phyloP scores from a whole-genome alignment of 2,888 invertebrate species.

The Microplitis deprimator region DNA sequence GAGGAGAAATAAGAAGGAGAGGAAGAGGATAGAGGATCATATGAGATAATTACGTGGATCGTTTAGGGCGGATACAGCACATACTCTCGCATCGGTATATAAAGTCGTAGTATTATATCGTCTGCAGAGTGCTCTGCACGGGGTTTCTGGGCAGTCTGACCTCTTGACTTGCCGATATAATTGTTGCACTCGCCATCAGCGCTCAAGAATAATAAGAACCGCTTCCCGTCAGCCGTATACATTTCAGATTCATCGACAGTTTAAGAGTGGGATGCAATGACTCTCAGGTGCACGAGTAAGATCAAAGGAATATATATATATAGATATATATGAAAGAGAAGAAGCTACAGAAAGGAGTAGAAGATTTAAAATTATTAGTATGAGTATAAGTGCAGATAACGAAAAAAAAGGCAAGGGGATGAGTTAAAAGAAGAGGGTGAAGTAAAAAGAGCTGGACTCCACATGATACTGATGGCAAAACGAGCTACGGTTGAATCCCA shows the following conservation, averaged over 20 bases:
- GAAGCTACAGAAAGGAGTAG: background rate
- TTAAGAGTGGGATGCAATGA: slow-evolving; percentile 16
- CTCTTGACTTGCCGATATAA: slow-evolving; percentile 62
- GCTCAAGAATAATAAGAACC: slow-evolving; percentile 4
- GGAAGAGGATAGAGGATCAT: background rate
- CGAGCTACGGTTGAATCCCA: slow-evolving; percentile 38
- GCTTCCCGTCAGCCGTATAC: slow-evolving; percentile 30
- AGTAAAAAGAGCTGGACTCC: background rate
- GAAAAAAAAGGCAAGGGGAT: slow-evolving; percentile 24
- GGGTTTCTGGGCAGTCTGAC: slow-evolving; percentile 61
- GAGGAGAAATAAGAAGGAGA: background rate
- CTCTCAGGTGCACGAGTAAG: background rate
- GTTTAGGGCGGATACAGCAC: background rate
- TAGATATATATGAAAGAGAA: background rate
- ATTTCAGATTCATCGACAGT: slow-evolving; percentile 34
- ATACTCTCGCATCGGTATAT: background rate
- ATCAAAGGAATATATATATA: background rate
- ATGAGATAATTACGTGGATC: background rate
- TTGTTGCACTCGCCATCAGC: slow-evolving; percentile 54
- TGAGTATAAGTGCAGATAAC: background rate
- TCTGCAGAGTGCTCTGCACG: slow-evolving; percentile 34
- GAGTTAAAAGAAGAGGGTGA: slow-evolving; percentile 39
- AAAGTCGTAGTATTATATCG: slow-evolving; percentile 34
- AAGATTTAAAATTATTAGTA: background rate
- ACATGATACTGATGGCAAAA: slow-evolving; percentile 10